Evolutionary conservation across 2,888 invertebrate species (phyloP).

Genomic region (Drosophila tripunctata): DNA sequence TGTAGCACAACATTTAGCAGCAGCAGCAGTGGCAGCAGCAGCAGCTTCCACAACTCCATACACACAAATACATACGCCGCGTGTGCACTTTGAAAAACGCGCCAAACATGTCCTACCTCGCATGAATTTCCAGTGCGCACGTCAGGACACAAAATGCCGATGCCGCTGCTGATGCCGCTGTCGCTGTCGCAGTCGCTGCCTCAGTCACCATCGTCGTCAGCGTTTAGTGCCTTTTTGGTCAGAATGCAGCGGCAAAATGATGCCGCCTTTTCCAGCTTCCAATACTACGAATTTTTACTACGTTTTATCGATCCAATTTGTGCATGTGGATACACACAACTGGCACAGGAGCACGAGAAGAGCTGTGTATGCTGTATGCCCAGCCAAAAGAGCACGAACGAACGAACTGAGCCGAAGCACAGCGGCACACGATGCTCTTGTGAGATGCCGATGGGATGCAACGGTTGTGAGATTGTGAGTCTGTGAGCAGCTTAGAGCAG

Average conservation of each 20-base stretch:
- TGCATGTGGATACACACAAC: constrained; percentile 37
- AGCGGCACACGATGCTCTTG: constrained; percentile 16
- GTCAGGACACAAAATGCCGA: constrained; percentile 58
- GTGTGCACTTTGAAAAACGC: constrained; percentile 70
- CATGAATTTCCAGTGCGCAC: constrained; percentile 81
- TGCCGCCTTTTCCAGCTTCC: constrained; percentile 72
- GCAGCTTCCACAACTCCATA: constrained; percentile 26
- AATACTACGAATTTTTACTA: constrained; percentile 80
- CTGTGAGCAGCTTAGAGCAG: neutral
- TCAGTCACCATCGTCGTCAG: neutral
- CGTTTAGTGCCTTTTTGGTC: constrained; percentile 19
- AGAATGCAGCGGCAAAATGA: constrained; percentile 40
- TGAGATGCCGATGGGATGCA: constrained; percentile 5
- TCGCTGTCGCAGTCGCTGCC: constrained; percentile 7
- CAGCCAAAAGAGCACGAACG: constrained; percentile 70
- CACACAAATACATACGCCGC: constrained; percentile 1
- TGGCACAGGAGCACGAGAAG: constrained; percentile 43
- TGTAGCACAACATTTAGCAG: constrained; percentile 53
- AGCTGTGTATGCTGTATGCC: constrained; percentile 73
- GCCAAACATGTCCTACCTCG: constrained; percentile 83
- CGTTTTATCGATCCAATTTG: constrained; percentile 76
- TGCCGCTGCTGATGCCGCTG: constrained; percentile 14
- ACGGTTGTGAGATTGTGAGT: neutral
- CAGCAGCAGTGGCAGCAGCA: constrained; percentile 10
- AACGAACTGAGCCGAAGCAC: constrained; percentile 14